Base-by-base conservation (phyloP, 2,888 invertebrate genomes). In the Dynastes grantii region DNA sequence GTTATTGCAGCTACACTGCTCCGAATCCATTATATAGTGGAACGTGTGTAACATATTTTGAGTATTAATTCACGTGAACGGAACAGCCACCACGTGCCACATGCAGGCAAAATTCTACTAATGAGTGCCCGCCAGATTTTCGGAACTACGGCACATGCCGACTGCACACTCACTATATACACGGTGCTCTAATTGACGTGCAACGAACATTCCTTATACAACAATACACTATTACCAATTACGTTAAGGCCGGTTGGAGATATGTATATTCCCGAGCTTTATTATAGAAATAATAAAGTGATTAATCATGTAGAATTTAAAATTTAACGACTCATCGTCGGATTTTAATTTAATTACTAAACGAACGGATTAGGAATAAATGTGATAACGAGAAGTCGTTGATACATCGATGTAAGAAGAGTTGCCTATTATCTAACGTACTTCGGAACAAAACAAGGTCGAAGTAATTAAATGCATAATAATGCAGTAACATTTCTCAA, bases 41-140 rank as follows among this genome's bases (percentile, higher is more conserved):
- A 61, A 22, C 22, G 40, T 45, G 45, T 27, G 40, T 13, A 40
- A 75, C 73, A 75, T 73, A 73, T 73, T 73, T 58, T 27, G 9
- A 40, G 37, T 58, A 5, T 37, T 37, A 40, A 40, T 73, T 73
- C 40, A 45, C 40, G 40, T 49, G 61, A 75, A 61, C 40, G 27
- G 27, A 49, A 49, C 49, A 49, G 49, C 16, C 40, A 73, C 45
- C 73, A 63, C 61, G 61, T 75, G 45, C 58, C 29, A 73, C 73
- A 58, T 40, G 0, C 16, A 58, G 40, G 40, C 29, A 68, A 29
- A 68, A 68, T 13, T 27, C 51, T 68, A 29, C 55, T 61, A 13
- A 22, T 27, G 4, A 58, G 58, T 61, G 8, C 73, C 58, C 73
- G 73, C 73, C 73, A 37, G 58, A 73, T 73, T 73, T 61, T 29